Evolutionary conservation across 2,113 vertebrate species (phyloP).

Genomic region (Tetrao urogallus): DNA sequence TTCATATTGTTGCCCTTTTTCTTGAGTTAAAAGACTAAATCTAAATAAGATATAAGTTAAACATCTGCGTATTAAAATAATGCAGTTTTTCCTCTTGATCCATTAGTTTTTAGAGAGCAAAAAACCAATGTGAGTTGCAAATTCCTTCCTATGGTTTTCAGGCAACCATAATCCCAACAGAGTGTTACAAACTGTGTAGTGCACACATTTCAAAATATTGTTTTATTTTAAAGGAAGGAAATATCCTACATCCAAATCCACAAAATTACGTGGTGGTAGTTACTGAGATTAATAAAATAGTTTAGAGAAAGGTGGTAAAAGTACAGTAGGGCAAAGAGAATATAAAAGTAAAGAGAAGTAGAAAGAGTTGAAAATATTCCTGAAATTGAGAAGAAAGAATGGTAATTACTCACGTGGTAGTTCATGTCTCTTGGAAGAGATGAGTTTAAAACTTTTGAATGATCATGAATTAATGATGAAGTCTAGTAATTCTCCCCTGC

Average conservation of each 20-base stretch:
- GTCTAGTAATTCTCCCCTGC: neutral
- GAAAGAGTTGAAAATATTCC: neutral
- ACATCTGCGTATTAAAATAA: neutral
- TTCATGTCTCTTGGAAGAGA: neutral
- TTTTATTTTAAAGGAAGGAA: neutral
- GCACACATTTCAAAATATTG: no score
- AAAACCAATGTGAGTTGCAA: neutral
- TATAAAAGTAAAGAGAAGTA: neutral
- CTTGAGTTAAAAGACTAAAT: neutral
- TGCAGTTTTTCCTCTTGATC: neutral
- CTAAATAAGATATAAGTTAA: slow-evolving; percentile 37
- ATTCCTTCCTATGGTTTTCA: neutral
- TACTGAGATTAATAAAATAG: neutral
- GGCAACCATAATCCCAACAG: neutral
- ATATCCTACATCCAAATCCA: neutral
- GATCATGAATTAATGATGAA: neutral
- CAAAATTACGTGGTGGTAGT: neutral
- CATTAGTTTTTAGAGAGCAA: neutral
- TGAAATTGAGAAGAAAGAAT: neutral
- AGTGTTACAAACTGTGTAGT: neutral
- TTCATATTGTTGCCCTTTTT: neutral
- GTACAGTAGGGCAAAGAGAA: neutral
- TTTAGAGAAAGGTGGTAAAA: neutral
- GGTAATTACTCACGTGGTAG: neutral
- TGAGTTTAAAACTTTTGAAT: neutral